These are phyloP conservation scores for Drosophila yakuba DNA, from an alignment of 1,140 invertebrate genomes.

Conservation along the genomic window DNA sequence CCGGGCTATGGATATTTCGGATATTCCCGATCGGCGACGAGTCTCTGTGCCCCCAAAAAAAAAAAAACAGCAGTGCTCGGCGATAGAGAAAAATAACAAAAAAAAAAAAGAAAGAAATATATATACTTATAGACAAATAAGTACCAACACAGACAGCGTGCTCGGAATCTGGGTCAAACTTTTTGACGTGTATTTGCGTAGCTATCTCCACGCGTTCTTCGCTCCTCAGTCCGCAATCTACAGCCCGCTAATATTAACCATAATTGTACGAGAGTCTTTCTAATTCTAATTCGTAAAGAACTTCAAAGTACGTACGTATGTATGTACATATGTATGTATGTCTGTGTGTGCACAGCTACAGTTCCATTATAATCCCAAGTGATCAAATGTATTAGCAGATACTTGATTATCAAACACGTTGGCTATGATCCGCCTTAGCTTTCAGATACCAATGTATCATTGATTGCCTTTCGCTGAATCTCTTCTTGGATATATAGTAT, in stretches of 20 bases:
- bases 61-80: background rate
- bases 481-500: too few relatives aligned
- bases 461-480: too few relatives aligned
- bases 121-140: constrained; percentile 58
- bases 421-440: too few relatives aligned
- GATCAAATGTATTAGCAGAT: too few relatives aligned
- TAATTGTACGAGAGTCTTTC: constrained; percentile 17
- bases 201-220: constrained; percentile 42
- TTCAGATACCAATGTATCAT: too few relatives aligned
- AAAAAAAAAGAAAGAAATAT: constrained; percentile 21
- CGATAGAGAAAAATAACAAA: constrained; percentile 55
- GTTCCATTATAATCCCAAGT: too few relatives aligned
- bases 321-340: too few relatives aligned
- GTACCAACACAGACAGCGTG: constrained; percentile 42
- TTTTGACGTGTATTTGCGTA: constrained; percentile 72
- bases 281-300: background rate
- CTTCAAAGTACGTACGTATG: background rate
- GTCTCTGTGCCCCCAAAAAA: background rate
- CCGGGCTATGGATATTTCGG: background rate
- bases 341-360: too few relatives aligned
- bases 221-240: background rate
- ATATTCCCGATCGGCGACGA: constrained; percentile 13
- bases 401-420: too few relatives aligned
- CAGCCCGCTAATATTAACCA: constrained; percentile 25
- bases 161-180: constrained; percentile 75